Evolutionary conservation across 2,113 vertebrate genomes (phyloP).

Genomic region (Grus americana): DNA sequence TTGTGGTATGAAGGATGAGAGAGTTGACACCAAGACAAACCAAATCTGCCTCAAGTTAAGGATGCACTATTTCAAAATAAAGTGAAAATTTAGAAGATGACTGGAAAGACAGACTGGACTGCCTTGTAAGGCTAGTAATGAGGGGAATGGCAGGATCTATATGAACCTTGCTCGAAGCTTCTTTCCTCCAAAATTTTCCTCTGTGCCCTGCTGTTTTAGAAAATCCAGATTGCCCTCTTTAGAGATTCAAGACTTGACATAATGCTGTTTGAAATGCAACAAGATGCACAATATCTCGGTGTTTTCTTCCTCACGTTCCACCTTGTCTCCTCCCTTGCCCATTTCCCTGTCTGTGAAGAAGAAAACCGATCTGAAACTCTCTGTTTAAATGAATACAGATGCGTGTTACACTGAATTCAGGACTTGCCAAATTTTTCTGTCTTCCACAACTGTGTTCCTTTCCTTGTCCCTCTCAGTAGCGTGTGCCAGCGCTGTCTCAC

Average conservation of each 20-base stretch:
- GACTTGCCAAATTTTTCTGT: neutral
- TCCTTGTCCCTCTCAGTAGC: neutral
- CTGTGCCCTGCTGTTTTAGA: neutral
- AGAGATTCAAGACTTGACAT: neutral
- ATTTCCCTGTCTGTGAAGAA: neutral
- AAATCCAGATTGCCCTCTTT: neutral
- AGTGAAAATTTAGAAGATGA: neutral
- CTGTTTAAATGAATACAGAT: neutral
- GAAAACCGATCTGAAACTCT: neutral
- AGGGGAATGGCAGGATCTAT: neutral
- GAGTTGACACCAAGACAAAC: neutral
- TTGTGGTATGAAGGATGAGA: neutral
- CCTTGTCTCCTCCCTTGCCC: neutral
- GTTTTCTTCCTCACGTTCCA: neutral
- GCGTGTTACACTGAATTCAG: neutral
- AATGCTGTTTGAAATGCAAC: neutral
- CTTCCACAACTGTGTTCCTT: accelerated
- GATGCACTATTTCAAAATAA: neutral
- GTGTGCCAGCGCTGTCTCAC: no score
- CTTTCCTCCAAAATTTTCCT: neutral
- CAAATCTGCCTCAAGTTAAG: neutral
- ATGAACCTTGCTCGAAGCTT: neutral
- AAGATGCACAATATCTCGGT: neutral
- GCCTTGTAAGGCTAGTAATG: neutral
- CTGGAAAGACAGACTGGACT: neutral